Conservation (phyloP, 2,113 vertebrate genomes). For the Abramis brama region DNA sequence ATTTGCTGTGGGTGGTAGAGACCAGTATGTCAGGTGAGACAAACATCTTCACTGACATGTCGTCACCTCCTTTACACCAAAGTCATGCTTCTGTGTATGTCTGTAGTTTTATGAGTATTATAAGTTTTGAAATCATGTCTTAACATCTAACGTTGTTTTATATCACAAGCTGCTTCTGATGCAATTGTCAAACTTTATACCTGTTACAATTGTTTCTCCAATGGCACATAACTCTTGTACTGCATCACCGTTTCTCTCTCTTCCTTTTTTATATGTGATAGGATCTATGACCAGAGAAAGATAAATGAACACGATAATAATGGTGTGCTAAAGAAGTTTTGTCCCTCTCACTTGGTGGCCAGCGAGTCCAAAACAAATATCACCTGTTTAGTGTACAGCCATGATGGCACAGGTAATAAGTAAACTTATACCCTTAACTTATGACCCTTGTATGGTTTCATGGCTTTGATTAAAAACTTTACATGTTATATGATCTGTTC, state of each 20-base stretch:
- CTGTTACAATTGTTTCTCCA: neutral
- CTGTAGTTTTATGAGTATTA: neutral
- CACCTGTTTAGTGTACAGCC: conserved; percentile 95
- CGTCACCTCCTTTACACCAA: neutral
- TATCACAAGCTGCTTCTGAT: neutral
- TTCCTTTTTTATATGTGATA: conserved; percentile 56
- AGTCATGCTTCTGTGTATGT: neutral
- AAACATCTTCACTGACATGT: neutral
- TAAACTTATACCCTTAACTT: neutral
- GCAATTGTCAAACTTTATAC: neutral
- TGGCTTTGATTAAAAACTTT: neutral
- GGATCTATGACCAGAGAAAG: conserved; percentile 96
- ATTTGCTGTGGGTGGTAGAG: conserved; percentile 93
- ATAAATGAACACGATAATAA: conserved; percentile 96
- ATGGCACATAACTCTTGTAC: neutral
- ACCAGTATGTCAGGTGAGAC: conserved; percentile 91
- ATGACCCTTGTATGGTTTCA: neutral
- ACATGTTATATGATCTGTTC: neutral
- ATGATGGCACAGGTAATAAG: conserved; percentile 87
- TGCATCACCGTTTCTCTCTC: neutral
- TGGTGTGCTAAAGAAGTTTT: conserved; percentile 94
- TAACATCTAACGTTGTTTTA: neutral
- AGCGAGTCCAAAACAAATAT: conserved; percentile 98
- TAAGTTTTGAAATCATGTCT: neutral
- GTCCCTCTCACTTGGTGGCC: conserved; percentile 92